Evolutionary conservation across 1,140 invertebrate genomes (phyloP).

Genomic region (Thaumetopoea pityocampa): DNA sequence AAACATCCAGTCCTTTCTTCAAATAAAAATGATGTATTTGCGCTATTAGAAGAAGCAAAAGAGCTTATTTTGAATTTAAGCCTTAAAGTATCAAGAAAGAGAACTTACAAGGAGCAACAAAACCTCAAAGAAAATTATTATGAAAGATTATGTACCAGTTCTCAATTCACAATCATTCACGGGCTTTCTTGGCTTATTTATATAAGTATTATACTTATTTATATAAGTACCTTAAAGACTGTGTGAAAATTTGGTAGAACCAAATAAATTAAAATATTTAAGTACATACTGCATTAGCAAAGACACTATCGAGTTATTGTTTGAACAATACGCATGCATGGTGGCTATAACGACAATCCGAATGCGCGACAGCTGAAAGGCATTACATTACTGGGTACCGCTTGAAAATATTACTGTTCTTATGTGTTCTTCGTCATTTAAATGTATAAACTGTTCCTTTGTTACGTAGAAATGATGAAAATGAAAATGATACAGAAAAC

Average conservation of each 20-base stretch:
- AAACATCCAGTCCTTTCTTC: too few relatives aligned
- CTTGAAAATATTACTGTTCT: constrained; percentile 4
- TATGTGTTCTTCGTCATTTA: constrained; percentile 1
- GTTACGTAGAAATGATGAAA: not conserved
- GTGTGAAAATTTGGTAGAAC: not conserved
- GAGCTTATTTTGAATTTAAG: constrained; percentile 2
- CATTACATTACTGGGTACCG: not conserved
- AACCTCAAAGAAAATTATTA: constrained; percentile 1
- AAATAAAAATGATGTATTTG: constrained; percentile 1
- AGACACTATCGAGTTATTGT: not conserved
- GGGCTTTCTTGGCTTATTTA: too few relatives aligned
- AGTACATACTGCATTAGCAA: not conserved
- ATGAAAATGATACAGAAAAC: not conserved
- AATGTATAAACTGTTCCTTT: constrained; percentile 1
- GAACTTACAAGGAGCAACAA: not conserved
- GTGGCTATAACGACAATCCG: constrained; percentile 6
- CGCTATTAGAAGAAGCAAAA: not conserved
- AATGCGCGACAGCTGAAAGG: constrained; percentile 2
- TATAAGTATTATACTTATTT: too few relatives aligned
- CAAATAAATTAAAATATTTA: not conserved
- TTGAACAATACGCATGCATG: not conserved
- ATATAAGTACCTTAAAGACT: not conserved
- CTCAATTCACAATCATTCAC: constrained; percentile 3
- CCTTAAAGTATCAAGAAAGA: constrained; percentile 1
- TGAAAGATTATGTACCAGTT: constrained; percentile 2